These are phyloP conservation scores for Cacatua alba DNA, from an alignment of 2,113 vertebrate genomes.

Conservation along the genomic window DNA sequence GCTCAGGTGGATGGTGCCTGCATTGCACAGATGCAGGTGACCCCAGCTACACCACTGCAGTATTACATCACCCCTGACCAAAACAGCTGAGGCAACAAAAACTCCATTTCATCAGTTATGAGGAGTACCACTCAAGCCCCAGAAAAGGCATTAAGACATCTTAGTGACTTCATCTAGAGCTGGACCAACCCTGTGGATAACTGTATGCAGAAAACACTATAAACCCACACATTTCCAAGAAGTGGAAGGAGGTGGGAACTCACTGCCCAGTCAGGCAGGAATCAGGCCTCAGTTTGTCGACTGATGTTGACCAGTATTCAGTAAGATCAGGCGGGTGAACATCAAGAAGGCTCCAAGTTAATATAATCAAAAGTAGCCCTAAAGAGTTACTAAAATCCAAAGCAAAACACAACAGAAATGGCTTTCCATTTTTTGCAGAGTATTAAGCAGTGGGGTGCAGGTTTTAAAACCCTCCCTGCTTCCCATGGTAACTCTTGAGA, in stretches of 20 bases:
- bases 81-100: not conserved
- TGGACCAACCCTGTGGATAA: not conserved
- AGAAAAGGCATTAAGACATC: not conserved
- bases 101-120: not conserved
- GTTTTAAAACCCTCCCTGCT: not conserved
- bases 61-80: accelerated
- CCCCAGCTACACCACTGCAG: accelerated
- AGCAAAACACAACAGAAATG: not conserved
- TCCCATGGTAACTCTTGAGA: not conserved
- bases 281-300: not conserved
- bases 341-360: not conserved
- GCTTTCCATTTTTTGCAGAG: not conserved
- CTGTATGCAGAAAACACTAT: not conserved
- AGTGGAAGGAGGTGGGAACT: not conserved
- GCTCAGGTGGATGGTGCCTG: not conserved
- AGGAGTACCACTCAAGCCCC: not conserved
- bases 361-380: not conserved
- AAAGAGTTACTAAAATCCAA: not conserved
- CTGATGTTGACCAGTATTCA: not conserved
- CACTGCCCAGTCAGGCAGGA: no score
- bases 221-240: not conserved
- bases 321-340: not conserved
- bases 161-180: not conserved
- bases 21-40: no score
- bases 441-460: not conserved